Percentiles rank a stretch among this genome's conserved stretches.
phyloP scores from a whole-genome alignment of 2,113 vertebrate species.

The Protomyctophum bolini region DNA sequence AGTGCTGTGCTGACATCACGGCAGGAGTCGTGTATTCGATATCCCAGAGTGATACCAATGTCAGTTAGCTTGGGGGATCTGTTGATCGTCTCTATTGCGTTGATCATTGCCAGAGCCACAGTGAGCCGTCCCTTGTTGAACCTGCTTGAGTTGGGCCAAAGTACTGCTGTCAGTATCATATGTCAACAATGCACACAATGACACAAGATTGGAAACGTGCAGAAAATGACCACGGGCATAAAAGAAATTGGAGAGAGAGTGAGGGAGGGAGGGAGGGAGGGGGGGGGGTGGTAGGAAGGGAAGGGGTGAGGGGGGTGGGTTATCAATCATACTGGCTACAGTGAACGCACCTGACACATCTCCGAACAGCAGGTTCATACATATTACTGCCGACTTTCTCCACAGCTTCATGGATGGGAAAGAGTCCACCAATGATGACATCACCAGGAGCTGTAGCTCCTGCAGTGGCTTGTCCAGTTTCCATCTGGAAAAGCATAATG shows the following conservation, averaged over 20 bases:
- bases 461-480: neutral
- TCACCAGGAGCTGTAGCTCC: conserved; percentile 53
- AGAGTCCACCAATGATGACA: conserved; percentile 70
- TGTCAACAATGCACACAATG: too few species aligned
- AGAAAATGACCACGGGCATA: neutral
- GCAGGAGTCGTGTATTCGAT: conserved; percentile 86
- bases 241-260: neutral
- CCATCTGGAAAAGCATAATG: conserved; percentile 10
- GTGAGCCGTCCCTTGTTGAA: conserved; percentile 76
- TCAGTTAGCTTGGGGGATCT: conserved; percentile 78
- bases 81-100: conserved; percentile 84
- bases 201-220: too few species aligned
- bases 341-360: conserved; percentile 81
- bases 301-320: too few species aligned
- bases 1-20: conserved; percentile 84
- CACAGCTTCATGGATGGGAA: conserved; percentile 56
- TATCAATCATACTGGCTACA: neutral
- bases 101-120: conserved; percentile 84
- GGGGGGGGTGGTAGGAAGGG: neutral
- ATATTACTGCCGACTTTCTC: conserved; percentile 22
- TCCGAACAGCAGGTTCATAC: conserved; percentile 46
- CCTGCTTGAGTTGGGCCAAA: conserved; percentile 59
- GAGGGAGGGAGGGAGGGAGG: neutral
- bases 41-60: conserved; percentile 82
- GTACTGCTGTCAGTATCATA: neutral